A percentile compares a stretch with the other conserved stretches of the same genome.
Conservation (phyloP, 2,797 vertebrate species). For the Myoxocephalus aenaeus region DNA sequence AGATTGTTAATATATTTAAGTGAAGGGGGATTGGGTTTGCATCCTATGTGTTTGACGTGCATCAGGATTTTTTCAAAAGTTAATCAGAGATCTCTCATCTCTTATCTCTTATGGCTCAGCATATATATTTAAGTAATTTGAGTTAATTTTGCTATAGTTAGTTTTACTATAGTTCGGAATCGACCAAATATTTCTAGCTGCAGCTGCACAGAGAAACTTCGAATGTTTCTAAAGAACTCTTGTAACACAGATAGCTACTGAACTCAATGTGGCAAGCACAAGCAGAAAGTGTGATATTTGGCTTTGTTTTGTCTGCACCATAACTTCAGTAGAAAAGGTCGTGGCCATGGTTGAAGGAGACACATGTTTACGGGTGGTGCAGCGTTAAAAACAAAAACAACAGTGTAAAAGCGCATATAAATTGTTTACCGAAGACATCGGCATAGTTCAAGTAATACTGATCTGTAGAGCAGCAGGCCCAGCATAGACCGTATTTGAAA, state of each 20-base stretch:
- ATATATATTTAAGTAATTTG: background rate
- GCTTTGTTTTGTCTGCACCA: background rate
- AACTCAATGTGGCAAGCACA: conserved; percentile 8
- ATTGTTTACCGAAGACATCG: too few species aligned
- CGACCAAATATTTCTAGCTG: background rate
- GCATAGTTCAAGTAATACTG: background rate
- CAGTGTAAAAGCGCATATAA: background rate
- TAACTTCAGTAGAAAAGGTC: background rate
- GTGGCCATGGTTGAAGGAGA: background rate
- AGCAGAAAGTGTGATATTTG: background rate
- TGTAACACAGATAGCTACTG: conserved; percentile 20
- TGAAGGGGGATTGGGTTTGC: background rate
- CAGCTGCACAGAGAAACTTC: conserved; percentile 24
- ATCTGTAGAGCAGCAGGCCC: background rate
- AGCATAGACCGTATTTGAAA: background rate
- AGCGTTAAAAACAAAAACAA: background rate
- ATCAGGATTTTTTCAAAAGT: background rate
- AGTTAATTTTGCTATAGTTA: too few species aligned
- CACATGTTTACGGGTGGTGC: background rate
- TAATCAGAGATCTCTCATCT: background rate
- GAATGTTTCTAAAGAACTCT: conserved; percentile 22
- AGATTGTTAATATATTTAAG: conserved; percentile 1
- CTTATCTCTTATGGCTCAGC: background rate
- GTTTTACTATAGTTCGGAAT: conserved; percentile 2
- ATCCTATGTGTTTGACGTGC: background rate